These are phyloP conservation scores for Drosophila lacicola DNA, from an alignment of 2,888 invertebrate species.

Conservation along the genomic window DNA sequence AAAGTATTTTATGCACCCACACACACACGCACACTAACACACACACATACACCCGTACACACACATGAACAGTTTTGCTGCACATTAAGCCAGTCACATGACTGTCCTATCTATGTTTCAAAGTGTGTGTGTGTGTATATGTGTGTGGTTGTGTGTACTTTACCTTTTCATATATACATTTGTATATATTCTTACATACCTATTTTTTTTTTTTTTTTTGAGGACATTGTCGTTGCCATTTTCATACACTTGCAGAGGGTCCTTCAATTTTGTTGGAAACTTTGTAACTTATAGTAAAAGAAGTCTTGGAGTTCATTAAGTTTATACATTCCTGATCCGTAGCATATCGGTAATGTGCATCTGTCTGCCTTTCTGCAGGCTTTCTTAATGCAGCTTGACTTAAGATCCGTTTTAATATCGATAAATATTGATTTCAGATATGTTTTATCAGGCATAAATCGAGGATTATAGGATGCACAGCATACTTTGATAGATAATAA, in stretches of 20 bases:
- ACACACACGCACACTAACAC: constrained; percentile 29
- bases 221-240: constrained; percentile 49
- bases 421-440: too few species aligned
- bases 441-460: too few species aligned
- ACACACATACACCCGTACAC: constrained; percentile 5
- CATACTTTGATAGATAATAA: too few species aligned
- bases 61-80: constrained; percentile 34
- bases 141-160: constrained; percentile 13
- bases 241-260: constrained; percentile 20
- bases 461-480: too few species aligned
- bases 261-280: background rate
- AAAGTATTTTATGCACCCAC: constrained; percentile 74
- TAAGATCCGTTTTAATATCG: too few species aligned
- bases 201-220: constrained; percentile 1
- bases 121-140: background rate
- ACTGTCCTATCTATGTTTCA: constrained; percentile 35
- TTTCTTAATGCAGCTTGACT: too few species aligned
- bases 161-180: constrained; percentile 18
- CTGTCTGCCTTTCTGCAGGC: too few species aligned
- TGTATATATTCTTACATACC: constrained; percentile 3
- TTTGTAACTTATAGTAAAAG: too few species aligned
- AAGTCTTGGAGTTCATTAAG: too few species aligned
- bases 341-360: background rate
- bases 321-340: background rate
- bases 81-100: constrained; percentile 55